These are phyloP conservation scores for Galerucella nymphaeae DNA, from an alignment of 2,888 invertebrate genomes.

Conservation along the genomic window DNA sequence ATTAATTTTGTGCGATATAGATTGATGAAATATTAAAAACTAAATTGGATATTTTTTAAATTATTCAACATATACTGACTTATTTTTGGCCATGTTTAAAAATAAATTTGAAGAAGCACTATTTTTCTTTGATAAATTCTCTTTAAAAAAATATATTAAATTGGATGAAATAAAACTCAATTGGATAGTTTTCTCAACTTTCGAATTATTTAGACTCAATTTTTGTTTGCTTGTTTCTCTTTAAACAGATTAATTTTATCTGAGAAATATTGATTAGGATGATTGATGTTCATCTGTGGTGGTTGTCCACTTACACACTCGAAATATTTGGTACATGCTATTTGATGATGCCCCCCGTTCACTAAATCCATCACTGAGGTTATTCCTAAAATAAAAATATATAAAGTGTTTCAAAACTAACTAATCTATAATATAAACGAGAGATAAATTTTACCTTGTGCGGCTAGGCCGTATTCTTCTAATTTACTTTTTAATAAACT, in stretches of 20 bases:
- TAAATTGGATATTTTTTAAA: too few relatives aligned
- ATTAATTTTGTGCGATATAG: too few relatives aligned
- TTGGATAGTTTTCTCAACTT: too few relatives aligned
- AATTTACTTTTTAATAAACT: slow-evolving; percentile 79
- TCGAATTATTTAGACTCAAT: background rate
- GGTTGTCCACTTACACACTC: slow-evolving; percentile 75
- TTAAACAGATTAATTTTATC: slow-evolving; percentile 70
- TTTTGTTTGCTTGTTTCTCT: slow-evolving; percentile 46
- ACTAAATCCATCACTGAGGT: slow-evolving; percentile 79
- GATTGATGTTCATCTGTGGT: slow-evolving; percentile 78
- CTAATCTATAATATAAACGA: background rate
- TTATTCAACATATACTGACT: too few relatives aligned
- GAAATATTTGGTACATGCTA: slow-evolving; percentile 92
- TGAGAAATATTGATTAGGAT: slow-evolving; percentile 93
- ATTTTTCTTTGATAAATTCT: too few relatives aligned
- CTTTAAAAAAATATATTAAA: too few relatives aligned
- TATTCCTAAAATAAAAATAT: slow-evolving; percentile 67
- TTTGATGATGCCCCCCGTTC: slow-evolving; percentile 83
- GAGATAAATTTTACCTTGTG: slow-evolving; percentile 66
- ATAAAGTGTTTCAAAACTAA: background rate
- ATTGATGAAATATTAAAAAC: too few relatives aligned
- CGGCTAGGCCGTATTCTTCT: slow-evolving; percentile 72
- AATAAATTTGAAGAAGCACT: too few relatives aligned
- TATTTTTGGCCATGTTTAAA: too few relatives aligned
- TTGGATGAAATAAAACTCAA: too few relatives aligned